Evolutionary conservation across 2,113 vertebrate genomes (phyloP).

Genomic region (Loxodonta africana): DNA sequence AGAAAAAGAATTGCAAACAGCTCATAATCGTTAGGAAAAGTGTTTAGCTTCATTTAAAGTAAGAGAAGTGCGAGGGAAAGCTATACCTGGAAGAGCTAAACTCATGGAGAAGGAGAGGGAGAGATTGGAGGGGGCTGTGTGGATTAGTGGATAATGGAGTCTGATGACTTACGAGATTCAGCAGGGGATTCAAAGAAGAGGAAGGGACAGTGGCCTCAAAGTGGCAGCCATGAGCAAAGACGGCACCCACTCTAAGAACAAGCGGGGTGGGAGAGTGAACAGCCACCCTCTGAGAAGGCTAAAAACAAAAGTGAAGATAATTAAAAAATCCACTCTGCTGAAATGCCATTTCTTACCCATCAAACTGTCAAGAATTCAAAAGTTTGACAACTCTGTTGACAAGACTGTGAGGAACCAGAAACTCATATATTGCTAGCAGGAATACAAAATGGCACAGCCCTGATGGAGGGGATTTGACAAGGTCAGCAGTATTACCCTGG

Average conservation of each 20-base stretch:
- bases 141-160: not conserved
- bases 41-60: not conserved
- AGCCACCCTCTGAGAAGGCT: not conserved
- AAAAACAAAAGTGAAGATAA: not conserved
- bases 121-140: accelerated
- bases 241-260: accelerated
- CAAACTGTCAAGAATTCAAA: not conserved
- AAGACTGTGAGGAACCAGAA: not conserved
- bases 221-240: not conserved
- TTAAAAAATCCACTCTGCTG: not conserved
- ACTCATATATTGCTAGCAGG: not conserved
- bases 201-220: not conserved
- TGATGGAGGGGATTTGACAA: not conserved
- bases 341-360: not conserved
- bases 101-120: not conserved
- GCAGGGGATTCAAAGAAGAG: not conserved
- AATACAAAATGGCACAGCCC: not conserved
- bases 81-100: not conserved
- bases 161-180: not conserved
- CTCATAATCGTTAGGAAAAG: not conserved
- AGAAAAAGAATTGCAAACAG: not conserved
- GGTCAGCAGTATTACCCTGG: not conserved
- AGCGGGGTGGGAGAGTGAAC: not conserved
- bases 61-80: not conserved
- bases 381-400: not conserved